A percentile compares a stretch with the other conserved stretches of the same genome.
These are phyloP conservation scores for Mythimna albipuncta DNA, from an alignment of 2,888 invertebrate species.

Conservation along the genomic window DNA sequence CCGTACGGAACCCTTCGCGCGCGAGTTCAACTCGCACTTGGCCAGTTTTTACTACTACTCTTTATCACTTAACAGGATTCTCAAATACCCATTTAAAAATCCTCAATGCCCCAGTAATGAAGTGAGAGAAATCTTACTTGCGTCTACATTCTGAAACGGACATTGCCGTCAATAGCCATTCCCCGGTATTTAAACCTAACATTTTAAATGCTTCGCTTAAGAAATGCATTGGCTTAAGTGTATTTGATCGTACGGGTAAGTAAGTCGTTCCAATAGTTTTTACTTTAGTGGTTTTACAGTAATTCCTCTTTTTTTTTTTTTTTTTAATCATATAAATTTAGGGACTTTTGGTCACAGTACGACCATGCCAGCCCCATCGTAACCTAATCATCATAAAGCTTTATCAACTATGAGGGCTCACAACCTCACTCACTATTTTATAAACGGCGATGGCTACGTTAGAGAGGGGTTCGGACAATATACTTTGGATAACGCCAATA, in stretches of 20 bases:
- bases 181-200: constrained; percentile 39
- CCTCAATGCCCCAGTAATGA: constrained; percentile 1
- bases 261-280: constrained; percentile 15
- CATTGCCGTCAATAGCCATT: constrained; percentile 14
- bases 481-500: no score
- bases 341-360: no score
- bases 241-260: constrained; percentile 20
- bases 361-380: no score
- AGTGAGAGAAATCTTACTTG: constrained; percentile 9
- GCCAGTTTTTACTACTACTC: no score
- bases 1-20: no score
- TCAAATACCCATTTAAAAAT: background rate
- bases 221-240: constrained; percentile 50
- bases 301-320: background rate
- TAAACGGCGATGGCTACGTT: no score
- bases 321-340: no score
- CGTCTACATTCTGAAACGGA: constrained; percentile 10
- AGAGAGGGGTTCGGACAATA: no score
- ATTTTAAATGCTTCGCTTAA: constrained; percentile 42
- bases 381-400: no score
- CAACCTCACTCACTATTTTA: no score
- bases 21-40: no score
- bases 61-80: background rate
- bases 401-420: no score
- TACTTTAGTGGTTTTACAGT: background rate